Conservation (phyloP, 2,797 vertebrate genomes). For the Limosa lapponica region DNA sequence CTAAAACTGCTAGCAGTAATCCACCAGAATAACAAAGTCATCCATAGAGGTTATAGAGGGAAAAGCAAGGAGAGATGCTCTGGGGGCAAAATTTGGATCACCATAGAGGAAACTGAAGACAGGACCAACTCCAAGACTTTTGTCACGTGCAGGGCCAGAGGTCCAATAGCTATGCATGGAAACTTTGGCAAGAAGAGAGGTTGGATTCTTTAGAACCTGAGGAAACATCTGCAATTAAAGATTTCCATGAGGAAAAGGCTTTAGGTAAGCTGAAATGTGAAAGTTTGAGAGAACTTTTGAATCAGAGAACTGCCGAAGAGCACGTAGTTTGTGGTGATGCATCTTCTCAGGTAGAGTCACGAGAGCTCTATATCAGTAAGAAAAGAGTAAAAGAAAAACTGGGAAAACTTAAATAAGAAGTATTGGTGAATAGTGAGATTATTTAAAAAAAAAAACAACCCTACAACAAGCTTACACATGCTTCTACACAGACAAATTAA, state of each 20-base stretch:
- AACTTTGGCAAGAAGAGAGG: neutral
- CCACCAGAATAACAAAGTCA: neutral
- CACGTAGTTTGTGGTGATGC: neutral
- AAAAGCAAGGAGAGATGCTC: neutral
- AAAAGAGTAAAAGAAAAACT: neutral
- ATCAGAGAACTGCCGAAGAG: neutral
- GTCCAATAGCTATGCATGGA: neutral
- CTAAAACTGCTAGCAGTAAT: neutral
- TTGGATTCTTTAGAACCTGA: neutral
- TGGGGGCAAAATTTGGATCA: neutral
- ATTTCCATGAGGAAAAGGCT: neutral
- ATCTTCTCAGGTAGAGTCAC: neutral
- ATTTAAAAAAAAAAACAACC: neutral
- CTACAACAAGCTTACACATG: neutral
- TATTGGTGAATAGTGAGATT: neutral
- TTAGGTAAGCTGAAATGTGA: neutral
- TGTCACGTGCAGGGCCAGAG: neutral
- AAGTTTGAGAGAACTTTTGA: neutral
- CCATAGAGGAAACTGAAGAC: neutral
- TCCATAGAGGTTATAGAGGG: neutral
- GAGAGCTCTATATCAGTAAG: neutral
- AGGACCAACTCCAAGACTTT: neutral
- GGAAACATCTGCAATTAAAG: neutral
- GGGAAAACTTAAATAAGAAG: neutral
- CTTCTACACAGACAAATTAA: neutral